These are phyloP conservation scores for Aplidium turbinatum DNA, from an alignment of 23 tunicate genomes.

Conservation along the genomic window DNA sequence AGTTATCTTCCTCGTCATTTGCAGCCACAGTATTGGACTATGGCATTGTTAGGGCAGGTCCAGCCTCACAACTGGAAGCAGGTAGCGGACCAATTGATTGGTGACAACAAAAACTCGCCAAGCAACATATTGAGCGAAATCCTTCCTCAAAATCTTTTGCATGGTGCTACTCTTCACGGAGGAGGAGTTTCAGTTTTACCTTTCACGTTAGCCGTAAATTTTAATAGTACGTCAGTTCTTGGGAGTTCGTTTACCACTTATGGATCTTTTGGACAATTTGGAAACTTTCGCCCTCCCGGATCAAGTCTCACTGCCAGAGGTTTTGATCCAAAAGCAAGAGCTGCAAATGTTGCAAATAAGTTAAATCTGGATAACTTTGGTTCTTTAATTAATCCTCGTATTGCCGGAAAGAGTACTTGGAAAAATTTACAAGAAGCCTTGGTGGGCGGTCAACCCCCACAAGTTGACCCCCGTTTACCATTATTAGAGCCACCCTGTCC, in stretches of 20 bases:
- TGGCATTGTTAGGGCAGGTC: slow-evolving; percentile 33
- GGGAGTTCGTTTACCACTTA: background rate
- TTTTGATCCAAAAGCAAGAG: too few species aligned
- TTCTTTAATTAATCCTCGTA: too few species aligned
- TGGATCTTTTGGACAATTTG: slow-evolving; percentile 29
- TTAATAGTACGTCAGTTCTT: background rate
- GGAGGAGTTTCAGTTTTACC: slow-evolving; percentile 17
- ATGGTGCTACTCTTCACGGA: too few species aligned
- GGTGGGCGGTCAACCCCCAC: too few species aligned
- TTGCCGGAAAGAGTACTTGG: too few species aligned
- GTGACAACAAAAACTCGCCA: background rate
- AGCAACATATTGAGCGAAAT: slow-evolving; percentile 18
- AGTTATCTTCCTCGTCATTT: background rate
- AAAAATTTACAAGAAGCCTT: too few species aligned
- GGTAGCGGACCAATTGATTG: slow-evolving; percentile 19
- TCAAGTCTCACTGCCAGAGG: background rate
- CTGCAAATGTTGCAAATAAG: too few species aligned
- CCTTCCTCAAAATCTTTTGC: background rate
- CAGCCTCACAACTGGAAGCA: slow-evolving; percentile 38
- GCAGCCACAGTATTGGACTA: slow-evolving; percentile 38
- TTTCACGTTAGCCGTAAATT: slow-evolving; percentile 11
- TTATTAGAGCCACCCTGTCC: too few species aligned
- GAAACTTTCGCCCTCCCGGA: background rate
- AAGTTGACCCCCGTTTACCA: too few species aligned
- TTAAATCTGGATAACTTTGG: too few species aligned